These are phyloP conservation scores for Yponomeuta evonymella DNA, from an alignment of 2,888 invertebrate genomes.

Conservation along the genomic window DNA sequence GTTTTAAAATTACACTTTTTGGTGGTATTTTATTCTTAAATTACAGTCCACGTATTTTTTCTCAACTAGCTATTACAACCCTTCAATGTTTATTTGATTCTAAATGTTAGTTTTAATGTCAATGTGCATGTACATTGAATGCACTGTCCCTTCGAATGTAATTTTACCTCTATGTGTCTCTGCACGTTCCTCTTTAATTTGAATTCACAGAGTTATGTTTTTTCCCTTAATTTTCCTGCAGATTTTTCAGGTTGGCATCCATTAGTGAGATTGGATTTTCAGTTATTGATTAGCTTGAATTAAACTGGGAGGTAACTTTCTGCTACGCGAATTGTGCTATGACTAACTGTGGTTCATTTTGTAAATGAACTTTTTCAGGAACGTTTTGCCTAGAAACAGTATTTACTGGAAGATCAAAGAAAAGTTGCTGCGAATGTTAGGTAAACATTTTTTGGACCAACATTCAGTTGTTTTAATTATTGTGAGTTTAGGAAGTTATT, in stretches of 20 bases:
- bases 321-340: background rate
- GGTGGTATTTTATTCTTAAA: background rate
- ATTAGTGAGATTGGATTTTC: slow-evolving; percentile 60
- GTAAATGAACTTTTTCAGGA: too few relatives aligned
- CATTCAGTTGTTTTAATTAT: too few relatives aligned
- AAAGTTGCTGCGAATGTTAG: too few relatives aligned
- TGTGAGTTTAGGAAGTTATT: too few relatives aligned
- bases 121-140: slow-evolving; percentile 71
- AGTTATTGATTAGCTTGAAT: slow-evolving; percentile 36
- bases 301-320: background rate
- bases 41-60: background rate
- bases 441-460: too few relatives aligned
- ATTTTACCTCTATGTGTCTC: slow-evolving; percentile 14
- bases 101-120: slow-evolving; percentile 40
- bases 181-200: slow-evolving; percentile 48
- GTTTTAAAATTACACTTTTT: too few relatives aligned
- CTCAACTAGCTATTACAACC: background rate
- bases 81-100: slow-evolving; percentile 32
- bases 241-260: slow-evolving; percentile 49
- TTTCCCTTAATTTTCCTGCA: slow-evolving; percentile 36
- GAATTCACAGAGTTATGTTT: slow-evolving; percentile 7
- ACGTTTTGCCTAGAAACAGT: too few relatives aligned
- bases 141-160: slow-evolving; percentile 69
- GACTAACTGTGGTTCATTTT: background rate
- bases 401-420: too few relatives aligned